Conservation (phyloP, 2,797 vertebrate species). For the Euthynnus affinis region DNA sequence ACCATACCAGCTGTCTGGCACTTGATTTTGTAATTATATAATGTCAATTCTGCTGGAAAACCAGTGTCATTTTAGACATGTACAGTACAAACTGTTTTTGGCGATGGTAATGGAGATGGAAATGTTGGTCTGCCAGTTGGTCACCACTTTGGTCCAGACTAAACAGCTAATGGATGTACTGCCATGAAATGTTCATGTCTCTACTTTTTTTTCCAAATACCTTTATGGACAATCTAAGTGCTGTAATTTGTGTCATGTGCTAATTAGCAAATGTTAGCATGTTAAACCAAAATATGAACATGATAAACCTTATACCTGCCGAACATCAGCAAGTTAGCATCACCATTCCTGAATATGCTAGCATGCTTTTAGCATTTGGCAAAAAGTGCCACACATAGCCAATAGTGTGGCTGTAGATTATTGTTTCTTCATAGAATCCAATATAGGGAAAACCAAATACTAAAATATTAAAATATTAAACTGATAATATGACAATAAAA, state of each 20-base stretch:
- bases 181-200: neutral
- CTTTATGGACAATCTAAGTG: too few relatives aligned
- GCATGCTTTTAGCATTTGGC: too few relatives aligned
- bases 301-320: too few relatives aligned
- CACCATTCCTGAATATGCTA: too few relatives aligned
- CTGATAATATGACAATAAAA: neutral
- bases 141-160: neutral
- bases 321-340: too few relatives aligned
- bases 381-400: too few relatives aligned
- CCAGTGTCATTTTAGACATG: conserved; percentile 4
- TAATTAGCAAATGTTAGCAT: too few relatives aligned
- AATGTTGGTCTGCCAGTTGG: neutral
- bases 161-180: neutral
- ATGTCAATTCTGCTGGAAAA: conserved; percentile 19
- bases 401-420: too few relatives aligned
- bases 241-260: too few relatives aligned
- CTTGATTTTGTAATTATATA: conserved; percentile 37
- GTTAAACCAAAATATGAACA: too few relatives aligned
- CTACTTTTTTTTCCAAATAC: too few relatives aligned
- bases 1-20: conserved; percentile 27
- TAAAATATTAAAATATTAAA: neutral
- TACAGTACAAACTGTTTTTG: conserved; percentile 1
- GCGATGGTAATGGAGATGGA: neutral
- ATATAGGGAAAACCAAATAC: neutral
- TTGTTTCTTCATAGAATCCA: neutral